Conservation (phyloP, 2,113 vertebrate genomes). For the Seriola rivoliana region DNA sequence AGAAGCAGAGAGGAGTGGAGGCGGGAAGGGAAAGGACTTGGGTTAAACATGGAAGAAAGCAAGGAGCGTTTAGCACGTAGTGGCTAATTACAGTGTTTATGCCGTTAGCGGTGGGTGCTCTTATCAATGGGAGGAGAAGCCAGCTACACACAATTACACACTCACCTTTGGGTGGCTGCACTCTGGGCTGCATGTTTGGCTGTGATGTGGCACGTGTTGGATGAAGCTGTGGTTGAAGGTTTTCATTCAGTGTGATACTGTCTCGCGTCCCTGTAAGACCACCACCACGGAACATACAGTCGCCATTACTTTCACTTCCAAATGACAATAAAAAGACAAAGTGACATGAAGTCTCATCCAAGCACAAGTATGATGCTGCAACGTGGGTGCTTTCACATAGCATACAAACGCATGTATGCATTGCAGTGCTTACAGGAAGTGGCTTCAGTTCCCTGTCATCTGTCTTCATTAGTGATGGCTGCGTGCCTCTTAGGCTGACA, state of each 20-base stretch:
- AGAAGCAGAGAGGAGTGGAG: constrained; percentile 67
- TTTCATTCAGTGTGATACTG: constrained; percentile 82
- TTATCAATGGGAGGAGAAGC: constrained; percentile 62
- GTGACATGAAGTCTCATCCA: constrained; percentile 27
- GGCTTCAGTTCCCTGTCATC: constrained; percentile 77
- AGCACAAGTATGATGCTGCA: constrained; percentile 28
- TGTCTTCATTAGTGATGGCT: constrained; percentile 87
- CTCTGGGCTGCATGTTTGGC: constrained; percentile 64
- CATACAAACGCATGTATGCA: constrained; percentile 60
- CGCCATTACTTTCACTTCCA: constrained; percentile 2
- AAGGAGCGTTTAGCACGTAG: constrained; percentile 49
- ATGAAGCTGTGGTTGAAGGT: constrained; percentile 82
- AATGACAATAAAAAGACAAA: constrained; percentile 16
- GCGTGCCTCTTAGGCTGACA: constrained; percentile 81
- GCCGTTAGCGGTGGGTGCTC: constrained; percentile 54
- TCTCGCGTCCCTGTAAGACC: constrained; percentile 87
- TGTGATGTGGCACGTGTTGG: constrained; percentile 72
- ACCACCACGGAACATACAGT: constrained; percentile 18
- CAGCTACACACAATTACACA: constrained; percentile 67
- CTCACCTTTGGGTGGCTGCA: constrained; percentile 80
- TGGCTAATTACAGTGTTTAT: constrained; percentile 76
- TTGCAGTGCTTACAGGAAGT: constrained; percentile 72
- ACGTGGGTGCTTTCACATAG: constrained; percentile 3
- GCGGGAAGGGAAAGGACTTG: constrained; percentile 66
- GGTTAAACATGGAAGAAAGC: constrained; percentile 68